Evolutionary conservation across 2,113 vertebrate species (phyloP).

Genomic region (Zingel zingel): DNA sequence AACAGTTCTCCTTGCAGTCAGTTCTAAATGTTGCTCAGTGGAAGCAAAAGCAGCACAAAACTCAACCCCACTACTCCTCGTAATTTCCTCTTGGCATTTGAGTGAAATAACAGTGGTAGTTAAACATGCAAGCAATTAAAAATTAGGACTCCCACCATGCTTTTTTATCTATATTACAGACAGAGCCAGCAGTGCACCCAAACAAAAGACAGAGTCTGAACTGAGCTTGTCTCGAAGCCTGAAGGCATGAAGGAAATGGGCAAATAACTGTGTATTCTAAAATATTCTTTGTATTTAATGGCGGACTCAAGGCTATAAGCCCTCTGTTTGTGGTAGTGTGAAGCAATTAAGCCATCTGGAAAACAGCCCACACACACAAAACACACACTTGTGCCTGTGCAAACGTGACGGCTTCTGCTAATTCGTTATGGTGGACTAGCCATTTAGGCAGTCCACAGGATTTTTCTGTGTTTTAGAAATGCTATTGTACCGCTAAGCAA

Average conservation of each 20-base stretch:
- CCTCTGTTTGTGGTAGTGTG: conserved; percentile 49
- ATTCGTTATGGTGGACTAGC: conserved; percentile 45
- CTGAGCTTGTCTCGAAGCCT: conserved; percentile 25
- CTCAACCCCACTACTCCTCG: background rate
- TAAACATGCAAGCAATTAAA: conserved; percentile 47
- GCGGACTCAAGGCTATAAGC: conserved; percentile 56
- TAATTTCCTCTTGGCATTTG: conserved; percentile 41
- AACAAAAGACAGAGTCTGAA: conserved; percentile 55
- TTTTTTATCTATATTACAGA: conserved; percentile 22
- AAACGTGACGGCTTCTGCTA: conserved; percentile 57
- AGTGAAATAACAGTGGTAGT: conserved; percentile 16
- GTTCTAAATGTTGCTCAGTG: background rate
- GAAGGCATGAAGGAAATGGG: conserved; percentile 43
- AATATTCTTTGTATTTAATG: conserved; percentile 62
- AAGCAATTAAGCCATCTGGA: conserved; percentile 58
- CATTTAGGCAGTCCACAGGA: conserved; percentile 21
- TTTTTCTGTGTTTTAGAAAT: background rate
- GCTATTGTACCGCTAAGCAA: background rate
- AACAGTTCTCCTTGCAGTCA: no score
- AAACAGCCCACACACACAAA: conserved; percentile 30
- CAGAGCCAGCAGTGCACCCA: conserved; percentile 45
- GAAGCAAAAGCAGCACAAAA: conserved; percentile 12
- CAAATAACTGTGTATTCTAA: conserved; percentile 51
- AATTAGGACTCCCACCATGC: conserved; percentile 36
- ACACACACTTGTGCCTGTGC: conserved; percentile 42